Evolutionary conservation across 2,797 vertebrate genomes (phyloP).

Genomic region (Phataginus tricuspis): DNA sequence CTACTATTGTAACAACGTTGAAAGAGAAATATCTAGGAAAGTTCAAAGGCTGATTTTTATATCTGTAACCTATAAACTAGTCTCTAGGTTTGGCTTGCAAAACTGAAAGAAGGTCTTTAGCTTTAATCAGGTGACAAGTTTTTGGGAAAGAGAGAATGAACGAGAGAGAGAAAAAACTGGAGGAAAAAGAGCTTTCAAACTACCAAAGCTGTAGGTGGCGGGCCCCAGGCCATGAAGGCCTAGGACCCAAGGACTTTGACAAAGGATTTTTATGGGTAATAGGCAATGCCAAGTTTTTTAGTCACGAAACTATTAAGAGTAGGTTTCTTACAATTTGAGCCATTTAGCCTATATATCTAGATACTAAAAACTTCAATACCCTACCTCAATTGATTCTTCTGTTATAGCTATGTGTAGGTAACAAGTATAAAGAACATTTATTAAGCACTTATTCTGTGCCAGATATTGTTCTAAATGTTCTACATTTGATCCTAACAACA

Average conservation of each 20-base stretch:
- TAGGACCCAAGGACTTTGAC: slow-evolving; percentile 17
- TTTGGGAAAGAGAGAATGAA: slow-evolving; percentile 46
- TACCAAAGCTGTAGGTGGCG: slow-evolving; percentile 19
- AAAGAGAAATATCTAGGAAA: slow-evolving; percentile 58
- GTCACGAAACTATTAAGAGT: neutral
- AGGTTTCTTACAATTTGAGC: slow-evolving; percentile 8
- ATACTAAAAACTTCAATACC: neutral
- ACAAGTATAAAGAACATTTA: neutral
- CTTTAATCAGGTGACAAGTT: slow-evolving; percentile 72
- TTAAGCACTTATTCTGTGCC: neutral
- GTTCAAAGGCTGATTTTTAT: slow-evolving; percentile 59
- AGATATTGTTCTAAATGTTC: neutral
- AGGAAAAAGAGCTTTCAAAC: slow-evolving; percentile 60
- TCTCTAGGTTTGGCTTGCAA: slow-evolving; percentile 49
- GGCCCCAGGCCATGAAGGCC: neutral
- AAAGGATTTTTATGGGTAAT: slow-evolving; percentile 39
- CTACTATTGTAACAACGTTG: neutral
- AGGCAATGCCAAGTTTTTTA: neutral
- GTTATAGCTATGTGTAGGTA: neutral
- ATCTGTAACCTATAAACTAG: slow-evolving; percentile 48
- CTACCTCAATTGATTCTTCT: neutral
- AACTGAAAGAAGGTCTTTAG: slow-evolving; percentile 60
- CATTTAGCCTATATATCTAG: neutral
- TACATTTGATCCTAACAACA: neutral
- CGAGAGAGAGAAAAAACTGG: slow-evolving; percentile 21